Base-by-base conservation (phyloP, 2,888 invertebrate species). In the Amaurobius ferox region DNA sequence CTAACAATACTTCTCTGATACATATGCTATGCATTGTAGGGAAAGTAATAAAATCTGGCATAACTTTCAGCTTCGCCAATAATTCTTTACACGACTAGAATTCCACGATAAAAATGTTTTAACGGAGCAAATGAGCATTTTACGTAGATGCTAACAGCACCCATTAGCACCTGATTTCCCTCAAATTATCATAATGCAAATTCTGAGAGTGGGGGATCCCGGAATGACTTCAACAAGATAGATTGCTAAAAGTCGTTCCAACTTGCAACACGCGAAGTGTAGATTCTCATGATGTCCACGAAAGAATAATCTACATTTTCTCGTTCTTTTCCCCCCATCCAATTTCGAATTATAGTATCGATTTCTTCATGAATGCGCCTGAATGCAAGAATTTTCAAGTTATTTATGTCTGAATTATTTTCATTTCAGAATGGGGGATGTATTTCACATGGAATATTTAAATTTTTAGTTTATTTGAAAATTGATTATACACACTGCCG, bases 101-200 rank as follows among this genome's bases (percentile, higher is more conserved):
- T 16, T 16, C n/a, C 16, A 44, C 16, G 44, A 1, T 55, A 55
- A 55, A 55, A 55, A 55, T 55, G 55, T 55, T 55, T 55, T 55
- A 55, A 55, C 23, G 55, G 55, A n/a, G 55, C 55, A 55, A 55
- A 55, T 55, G 55, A 55, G 23, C 23, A 23, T 55, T 55, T 55
- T 23, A 23, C 55, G 55, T 55, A 23, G 19, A 55, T 55, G 55
- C 55, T 55, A 55, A 55, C 55, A 55, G 23, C 55, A 23, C 23
- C 55, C 55, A 55, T 55, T 55, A 55, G 55, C 55, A 55, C 55
- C 23, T 55, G 55, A 55, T 55, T 55, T 55, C 55, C 55, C 23
- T n/a, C 55, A 55, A 55, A 55, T 55, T 55, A 55, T 55, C 55
- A 55, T 55, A 55, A 55, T 55, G 55, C 55, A 55, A 55, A 55